These are phyloP conservation scores for Drosophila differens DNA, from an alignment of 2,888 invertebrate genomes.

Conservation along the genomic window DNA sequence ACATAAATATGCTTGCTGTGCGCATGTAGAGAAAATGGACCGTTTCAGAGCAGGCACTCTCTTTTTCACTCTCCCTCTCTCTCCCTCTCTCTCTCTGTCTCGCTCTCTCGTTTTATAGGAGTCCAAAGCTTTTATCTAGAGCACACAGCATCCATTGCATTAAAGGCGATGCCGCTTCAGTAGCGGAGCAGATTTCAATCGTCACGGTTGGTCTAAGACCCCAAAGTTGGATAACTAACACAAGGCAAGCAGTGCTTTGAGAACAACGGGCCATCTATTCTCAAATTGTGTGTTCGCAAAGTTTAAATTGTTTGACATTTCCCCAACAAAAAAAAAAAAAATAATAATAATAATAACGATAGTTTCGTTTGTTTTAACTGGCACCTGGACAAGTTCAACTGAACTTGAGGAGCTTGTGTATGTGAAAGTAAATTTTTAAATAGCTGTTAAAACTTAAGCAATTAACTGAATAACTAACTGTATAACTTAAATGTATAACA, in stretches of 20 bases:
- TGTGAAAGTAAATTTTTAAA: conserved; percentile 7
- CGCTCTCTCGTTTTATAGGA: conserved; percentile 58
- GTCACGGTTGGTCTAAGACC: conserved; percentile 61
- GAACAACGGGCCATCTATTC: conserved; percentile 25
- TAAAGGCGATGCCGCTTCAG: conserved; percentile 54
- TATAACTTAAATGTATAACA: neutral
- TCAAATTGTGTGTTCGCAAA: conserved; percentile 36
- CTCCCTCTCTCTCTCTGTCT: neutral
- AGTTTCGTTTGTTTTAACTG: neutral
- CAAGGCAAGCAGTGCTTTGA: conserved; percentile 8
- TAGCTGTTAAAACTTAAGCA: neutral
- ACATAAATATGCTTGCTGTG: conserved; percentile 62
- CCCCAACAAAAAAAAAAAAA: conserved; percentile 6
- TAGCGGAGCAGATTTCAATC: conserved; percentile 78
- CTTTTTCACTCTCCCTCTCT: neutral
- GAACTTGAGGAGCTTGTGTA: conserved; percentile 5
- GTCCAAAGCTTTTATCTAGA: conserved; percentile 62
- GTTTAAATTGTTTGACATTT: conserved; percentile 45
- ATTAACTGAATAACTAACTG: neutral
- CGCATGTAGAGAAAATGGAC: conserved; percentile 50
- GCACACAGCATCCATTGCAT: conserved; percentile 40
- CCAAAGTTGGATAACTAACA: conserved; percentile 7
- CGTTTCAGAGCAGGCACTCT: neutral
- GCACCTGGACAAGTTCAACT: conserved; percentile 2
- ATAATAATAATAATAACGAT: neutral